Percentiles rank a stretch among this genome's conserved stretches.
Evolutionary conservation across 2,888 invertebrate species (phyloP).

Genomic region (Andrena fulva): DNA sequence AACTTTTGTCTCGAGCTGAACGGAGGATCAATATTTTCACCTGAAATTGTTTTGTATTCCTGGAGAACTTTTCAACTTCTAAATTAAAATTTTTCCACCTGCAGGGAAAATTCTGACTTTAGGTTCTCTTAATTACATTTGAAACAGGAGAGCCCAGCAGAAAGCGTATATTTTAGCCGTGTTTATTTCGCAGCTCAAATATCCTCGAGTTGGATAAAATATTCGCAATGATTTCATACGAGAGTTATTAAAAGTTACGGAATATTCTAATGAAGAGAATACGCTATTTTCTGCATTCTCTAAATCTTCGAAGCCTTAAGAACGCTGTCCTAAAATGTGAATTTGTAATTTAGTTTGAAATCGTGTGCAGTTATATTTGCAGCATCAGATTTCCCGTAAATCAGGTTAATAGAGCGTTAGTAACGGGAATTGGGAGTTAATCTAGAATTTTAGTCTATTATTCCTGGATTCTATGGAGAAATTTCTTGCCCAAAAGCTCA

Average conservation of each 20-base stretch:
- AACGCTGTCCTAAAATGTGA: no score
- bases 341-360: neutral
- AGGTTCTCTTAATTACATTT: neutral
- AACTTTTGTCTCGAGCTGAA: neutral
- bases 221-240: neutral
- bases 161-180: neutral
- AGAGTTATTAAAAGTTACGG: neutral
- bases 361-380: no score
- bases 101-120: neutral
- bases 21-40: constrained; percentile 8
- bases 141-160: neutral
- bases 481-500: neutral
- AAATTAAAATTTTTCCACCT: neutral
- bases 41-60: neutral
- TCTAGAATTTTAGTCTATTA: neutral
- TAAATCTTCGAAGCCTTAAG: no score
- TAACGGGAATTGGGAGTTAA: neutral
- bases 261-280: neutral
- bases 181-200: neutral
- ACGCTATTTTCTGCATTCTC: no score
- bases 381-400: no score
- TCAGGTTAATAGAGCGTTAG: neutral
- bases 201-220: neutral
- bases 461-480: neutral
- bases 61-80: neutral